Evolutionary conservation across 2,797 vertebrate species (phyloP), one percentile per base, ranked within the genome.

Genomic region (Neolamprologus multifasciatus): DNA sequence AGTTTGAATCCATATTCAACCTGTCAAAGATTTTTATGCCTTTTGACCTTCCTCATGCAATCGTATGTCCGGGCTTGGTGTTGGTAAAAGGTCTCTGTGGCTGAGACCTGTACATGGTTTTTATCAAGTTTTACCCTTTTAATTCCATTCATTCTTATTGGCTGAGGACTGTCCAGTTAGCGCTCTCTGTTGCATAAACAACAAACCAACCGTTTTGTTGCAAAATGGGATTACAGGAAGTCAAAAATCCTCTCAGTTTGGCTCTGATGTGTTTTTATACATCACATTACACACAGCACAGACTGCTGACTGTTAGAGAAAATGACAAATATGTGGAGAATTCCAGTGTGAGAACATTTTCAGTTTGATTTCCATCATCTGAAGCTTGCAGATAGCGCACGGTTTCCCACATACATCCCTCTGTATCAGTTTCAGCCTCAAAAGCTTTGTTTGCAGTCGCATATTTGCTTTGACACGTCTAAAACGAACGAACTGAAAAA

Each of bases 71-170:
- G 62, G 4, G 33, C 5, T 9, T 9, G 2, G 62, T 5, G 36
- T 21, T 40, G 29, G 57, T 19, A 62, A 33, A 62, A 62, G 57
- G 29, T 62, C 29, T 10, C 9, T 62, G 57, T 62, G 29, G 29
- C 29, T 33, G 57, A 9, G 57, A 62, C 0, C 57, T 62, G 57
- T 19, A 5, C 9, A 0, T 0, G 0, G 16, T 1, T 62, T 62
- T 19, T 62, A 62, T 19, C 4, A 62, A 2, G 9, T 33, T 62
- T 33, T 33, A 11, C 1, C 57, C 9, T 1, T 62, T 62, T 62
- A 62, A 33, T 7, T 62, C 29, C 57, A 0, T 5, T 7, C 57
- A 33, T 7, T 62, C 29, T 33, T 62, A 33, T 3, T 62, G 29
- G 6, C 9, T 19, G 29, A 62, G 9, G 57, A 33, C 57, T 55